Base-by-base conservation (phyloP, 35 echinoderm and acorn worm genomes). In the Hemicentrotus pulcherrimus region DNA sequence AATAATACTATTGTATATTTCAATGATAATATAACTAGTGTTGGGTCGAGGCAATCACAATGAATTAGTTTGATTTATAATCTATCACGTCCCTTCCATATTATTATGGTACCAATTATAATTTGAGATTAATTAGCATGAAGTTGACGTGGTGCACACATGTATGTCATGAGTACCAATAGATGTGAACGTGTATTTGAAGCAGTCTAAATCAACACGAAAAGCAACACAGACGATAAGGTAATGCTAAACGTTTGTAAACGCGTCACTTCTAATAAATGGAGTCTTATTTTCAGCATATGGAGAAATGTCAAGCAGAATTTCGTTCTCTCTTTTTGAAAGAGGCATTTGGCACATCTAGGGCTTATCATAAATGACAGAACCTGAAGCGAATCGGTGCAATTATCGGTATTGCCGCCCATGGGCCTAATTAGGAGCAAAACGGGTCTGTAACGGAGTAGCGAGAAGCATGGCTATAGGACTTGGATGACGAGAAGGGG, bases 321-420 rank as follows among this genome's bases (percentile, higher is more conserved):
- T 70, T 70, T 70, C 18, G 13, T 28, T 70, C 61, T 70, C 65
- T 78, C 65, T 22, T 78, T 78, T 78, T 78, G 65, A 28, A 78
- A 78, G 65, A 78, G 65, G 65, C 65, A 78, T 28, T 47, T 90
- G 6, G 32, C 32, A 24, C 88, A 90, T 45, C 88, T 9, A 90
- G 88, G 88, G 88, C 88, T 22, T 90, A 47, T 90, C 88, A 47
- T 90, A 90, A 33, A 45, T 90, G 88, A 18, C n/a, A 90, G 31
- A 41, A 33, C 88, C 88, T 45, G 16, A 5, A 6, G 88, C 19
- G 31, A 45, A 22, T 15, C 31, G 32, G 46, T 45, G 88, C 88
- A 90, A 90, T 90, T 90, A 90, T 45, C 88, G 46, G 32, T 90
- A 90, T 90, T 90, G 88, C 88, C 88, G 88, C 88, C 88, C 88